A percentile compares a stretch with the other conserved stretches of the same genome.
Conservation (phyloP, 2,888 invertebrate species). For the Corythucha ciliata region DNA sequence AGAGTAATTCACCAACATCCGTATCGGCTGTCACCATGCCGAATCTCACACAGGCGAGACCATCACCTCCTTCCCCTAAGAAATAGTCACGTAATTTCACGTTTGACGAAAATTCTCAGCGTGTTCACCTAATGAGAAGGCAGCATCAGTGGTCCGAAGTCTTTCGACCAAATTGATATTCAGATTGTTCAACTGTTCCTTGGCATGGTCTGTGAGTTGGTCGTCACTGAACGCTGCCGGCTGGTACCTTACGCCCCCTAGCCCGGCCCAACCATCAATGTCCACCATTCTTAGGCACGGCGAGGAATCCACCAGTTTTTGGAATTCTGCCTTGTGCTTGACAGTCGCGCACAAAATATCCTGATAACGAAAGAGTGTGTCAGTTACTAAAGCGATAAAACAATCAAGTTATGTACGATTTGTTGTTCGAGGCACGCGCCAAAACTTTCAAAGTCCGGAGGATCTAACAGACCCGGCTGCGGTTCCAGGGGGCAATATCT, state of each 20-base stretch:
- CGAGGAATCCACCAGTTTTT: slow-evolving; percentile 57
- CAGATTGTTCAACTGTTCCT: slow-evolving; percentile 74
- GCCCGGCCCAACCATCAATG: slow-evolving; percentile 88
- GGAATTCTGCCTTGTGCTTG: slow-evolving; percentile 67
- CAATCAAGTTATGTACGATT: slow-evolving; percentile 44
- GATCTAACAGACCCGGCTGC: slow-evolving; percentile 42
- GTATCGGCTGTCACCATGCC: slow-evolving; percentile 96
- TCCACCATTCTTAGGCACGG: slow-evolving; percentile 69
- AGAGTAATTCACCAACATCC: slow-evolving; percentile 81
- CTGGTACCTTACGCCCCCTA: slow-evolving; percentile 77
- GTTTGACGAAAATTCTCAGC: background rate
- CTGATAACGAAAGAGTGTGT: slow-evolving; percentile 37
- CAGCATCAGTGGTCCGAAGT: slow-evolving; percentile 81
- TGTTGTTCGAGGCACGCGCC: slow-evolving; percentile 68
- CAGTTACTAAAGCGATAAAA: slow-evolving; percentile 9
- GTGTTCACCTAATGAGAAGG: slow-evolving; percentile 70
- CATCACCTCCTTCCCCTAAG: slow-evolving; percentile 58
- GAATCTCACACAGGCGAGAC: slow-evolving; percentile 80
- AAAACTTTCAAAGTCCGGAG: slow-evolving; percentile 57
- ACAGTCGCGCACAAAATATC: slow-evolving; percentile 80
- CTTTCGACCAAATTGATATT: slow-evolving; percentile 85
- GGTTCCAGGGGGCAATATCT: slow-evolving; percentile 76
- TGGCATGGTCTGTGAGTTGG: slow-evolving; percentile 53
- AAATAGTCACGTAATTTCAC: slow-evolving; percentile 2
- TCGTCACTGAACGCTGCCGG: slow-evolving; percentile 49